These are phyloP conservation scores for Todiramphus chloris DNA, from an alignment of 2,113 vertebrate genomes.

Conservation along the genomic window DNA sequence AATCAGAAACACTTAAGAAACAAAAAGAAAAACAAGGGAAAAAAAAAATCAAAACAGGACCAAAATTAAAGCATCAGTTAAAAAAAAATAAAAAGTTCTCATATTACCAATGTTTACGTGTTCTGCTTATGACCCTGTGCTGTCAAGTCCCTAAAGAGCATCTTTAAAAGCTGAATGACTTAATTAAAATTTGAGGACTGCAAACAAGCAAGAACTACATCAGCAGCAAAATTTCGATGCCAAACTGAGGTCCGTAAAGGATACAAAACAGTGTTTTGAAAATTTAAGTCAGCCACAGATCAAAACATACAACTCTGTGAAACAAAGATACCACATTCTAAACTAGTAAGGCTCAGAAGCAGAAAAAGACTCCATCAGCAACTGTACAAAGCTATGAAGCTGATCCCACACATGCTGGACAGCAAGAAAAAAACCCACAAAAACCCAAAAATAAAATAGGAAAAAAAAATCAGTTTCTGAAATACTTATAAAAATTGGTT, in stretches of 20 bases:
- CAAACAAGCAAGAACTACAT: constrained; percentile 24
- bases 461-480: constrained; percentile 31
- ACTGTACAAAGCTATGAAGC: constrained; percentile 38
- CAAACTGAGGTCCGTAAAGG: constrained; percentile 44
- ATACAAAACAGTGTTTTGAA: constrained; percentile 16
- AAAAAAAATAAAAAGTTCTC: neutral
- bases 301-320: constrained; percentile 23
- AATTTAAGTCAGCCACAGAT: constrained; percentile 46
- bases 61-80: neutral
- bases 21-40: too few relatives aligned
- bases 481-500: constrained; percentile 11
- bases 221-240: constrained; percentile 56
- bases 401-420: constrained; percentile 30
- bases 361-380: constrained; percentile 48
- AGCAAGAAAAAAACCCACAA: neutral
- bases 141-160: constrained; percentile 29
- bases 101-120: neutral
- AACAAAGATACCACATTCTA: constrained; percentile 14
- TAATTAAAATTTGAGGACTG: neutral
- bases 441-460: neutral
- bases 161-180: neutral
- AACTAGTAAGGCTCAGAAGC: constrained; percentile 57
- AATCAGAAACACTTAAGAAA: neutral
- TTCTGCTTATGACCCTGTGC: constrained; percentile 47
- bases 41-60: neutral